phyloP scores from a whole-genome alignment of 1,140 invertebrate species.

The Euura lappo region DNA sequence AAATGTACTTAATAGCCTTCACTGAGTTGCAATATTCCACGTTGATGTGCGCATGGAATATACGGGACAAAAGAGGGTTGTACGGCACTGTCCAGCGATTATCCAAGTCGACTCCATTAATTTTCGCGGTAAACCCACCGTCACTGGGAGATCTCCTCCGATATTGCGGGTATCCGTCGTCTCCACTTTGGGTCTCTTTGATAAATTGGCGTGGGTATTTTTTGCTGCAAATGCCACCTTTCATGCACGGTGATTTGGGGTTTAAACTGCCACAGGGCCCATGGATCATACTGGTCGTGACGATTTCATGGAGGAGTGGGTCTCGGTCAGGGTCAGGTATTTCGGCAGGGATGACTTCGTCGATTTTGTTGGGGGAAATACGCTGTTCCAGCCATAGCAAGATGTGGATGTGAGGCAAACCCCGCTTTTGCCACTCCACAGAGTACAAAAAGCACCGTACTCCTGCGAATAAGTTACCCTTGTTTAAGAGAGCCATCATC shows the following conservation, averaged over 20 bases:
- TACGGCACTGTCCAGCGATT: constrained; percentile 55
- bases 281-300: constrained; percentile 48
- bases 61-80: constrained; percentile 43
- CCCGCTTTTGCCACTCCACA: constrained; percentile 61
- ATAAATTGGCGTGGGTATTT: constrained; percentile 44
- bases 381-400: constrained; percentile 30
- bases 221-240: constrained; percentile 48
- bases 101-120: constrained; percentile 33
- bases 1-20: constrained; percentile 45
- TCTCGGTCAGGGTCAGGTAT: constrained; percentile 48
- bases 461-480: constrained; percentile 42
- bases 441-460: constrained; percentile 45
- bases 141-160: constrained; percentile 35
- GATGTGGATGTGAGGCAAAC: constrained; percentile 53
- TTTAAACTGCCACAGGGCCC: constrained; percentile 51
- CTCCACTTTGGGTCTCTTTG: constrained; percentile 37
- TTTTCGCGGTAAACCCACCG: constrained; percentile 27
- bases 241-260: constrained; percentile 47
- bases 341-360: constrained; percentile 50
- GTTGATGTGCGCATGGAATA: constrained; percentile 49
- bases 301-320: constrained; percentile 37
- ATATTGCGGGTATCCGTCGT: constrained; percentile 54
- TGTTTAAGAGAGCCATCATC: constrained; percentile 45
- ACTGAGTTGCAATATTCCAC: constrained; percentile 51
- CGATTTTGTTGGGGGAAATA: constrained; percentile 29